Base-by-base conservation (phyloP, 1,140 invertebrate species). In the Bombus huntii region DNA sequence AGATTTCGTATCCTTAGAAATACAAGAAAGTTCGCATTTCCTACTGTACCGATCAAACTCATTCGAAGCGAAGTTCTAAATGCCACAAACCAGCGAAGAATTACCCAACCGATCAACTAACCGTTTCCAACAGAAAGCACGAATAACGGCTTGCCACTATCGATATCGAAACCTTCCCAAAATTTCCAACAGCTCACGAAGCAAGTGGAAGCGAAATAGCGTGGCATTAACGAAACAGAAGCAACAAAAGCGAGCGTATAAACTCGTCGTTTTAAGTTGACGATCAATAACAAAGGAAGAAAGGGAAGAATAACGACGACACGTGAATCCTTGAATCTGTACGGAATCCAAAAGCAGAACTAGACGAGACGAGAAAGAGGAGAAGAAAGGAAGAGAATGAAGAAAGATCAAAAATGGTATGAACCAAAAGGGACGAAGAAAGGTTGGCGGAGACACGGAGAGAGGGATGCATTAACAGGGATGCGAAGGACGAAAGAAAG, bases 391-490 rank as follows among this genome's bases (percentile, higher is more conserved):
- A n/a, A 66, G 47, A 13, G 37, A 15, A 25, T 2, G n/a, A 13
- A 28, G 74, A 59, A n/a, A 31, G 44, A 28, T 42, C 18, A 22
- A 1, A 22, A 47, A 28, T n/a, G 37, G 47, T 5, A 25, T 13
- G 37, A 15, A 5, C 2, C 22, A 6, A 34, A 3, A 68, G 15
- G 9, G 39, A 73, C 8, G 42, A 37, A 34, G 62, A 68, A 37
- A 47, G 71, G 18, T 34, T 74, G 39, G 65, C 47, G 37, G 31
- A 65, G 39, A 62, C 53, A 80, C 70, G 31, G 28, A 79, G 70
- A 25, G 53, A 37, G 71, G 65, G 81, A 86, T 71, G 42, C 62
- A 78, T 77, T 62, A 74, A 68, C 68, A 83, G 74, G 75, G 81
- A 68, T 62, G 73, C 70, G 81, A 71, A 39, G 28, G 44, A 53